A percentile compares a stretch with the other conserved stretches of the same genome.
Conservation (phyloP, 2,113 vertebrate species). For the Ramphastos sulfuratus region DNA sequence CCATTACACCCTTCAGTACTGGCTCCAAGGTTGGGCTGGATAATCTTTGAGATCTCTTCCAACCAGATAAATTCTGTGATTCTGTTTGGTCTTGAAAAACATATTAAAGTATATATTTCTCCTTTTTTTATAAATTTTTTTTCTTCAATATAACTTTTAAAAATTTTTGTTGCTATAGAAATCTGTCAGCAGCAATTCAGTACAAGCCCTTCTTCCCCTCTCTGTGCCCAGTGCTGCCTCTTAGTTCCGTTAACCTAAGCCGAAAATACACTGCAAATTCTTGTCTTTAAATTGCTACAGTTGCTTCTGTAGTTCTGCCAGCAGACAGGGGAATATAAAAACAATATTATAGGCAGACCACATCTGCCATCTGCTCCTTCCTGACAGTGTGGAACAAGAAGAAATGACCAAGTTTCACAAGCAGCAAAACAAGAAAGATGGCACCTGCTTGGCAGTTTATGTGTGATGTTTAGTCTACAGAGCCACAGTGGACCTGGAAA, state of each 20-base stretch:
- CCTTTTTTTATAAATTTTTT: neutral
- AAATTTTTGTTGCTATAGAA: neutral
- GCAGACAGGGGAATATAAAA: conserved; percentile 31
- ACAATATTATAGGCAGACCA: conserved; percentile 25
- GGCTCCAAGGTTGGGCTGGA: no score
- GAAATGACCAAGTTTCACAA: conserved; percentile 39
- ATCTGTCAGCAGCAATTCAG: neutral
- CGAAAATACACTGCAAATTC: conserved; percentile 18
- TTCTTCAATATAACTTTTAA: neutral
- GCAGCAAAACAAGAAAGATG: conserved; percentile 51
- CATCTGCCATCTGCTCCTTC: conserved; percentile 56
- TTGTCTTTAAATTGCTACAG: conserved; percentile 28
- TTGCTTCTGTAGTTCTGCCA: neutral
- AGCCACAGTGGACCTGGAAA: neutral
- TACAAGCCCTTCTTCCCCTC: neutral
- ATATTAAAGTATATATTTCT: neutral
- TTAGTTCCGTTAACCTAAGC: neutral
- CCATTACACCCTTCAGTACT: no score
- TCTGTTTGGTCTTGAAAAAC: neutral
- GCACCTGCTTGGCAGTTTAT: conserved; percentile 26
- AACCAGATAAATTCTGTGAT: no score
- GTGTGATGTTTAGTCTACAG: neutral
- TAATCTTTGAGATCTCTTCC: no score
- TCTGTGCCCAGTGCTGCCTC: neutral
- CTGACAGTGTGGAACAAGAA: conserved; percentile 36